A percentile compares a stretch with the other conserved stretches of the same genome.
Conservation (phyloP, 2,888 invertebrate species). For the Zonitis immaculata region DNA sequence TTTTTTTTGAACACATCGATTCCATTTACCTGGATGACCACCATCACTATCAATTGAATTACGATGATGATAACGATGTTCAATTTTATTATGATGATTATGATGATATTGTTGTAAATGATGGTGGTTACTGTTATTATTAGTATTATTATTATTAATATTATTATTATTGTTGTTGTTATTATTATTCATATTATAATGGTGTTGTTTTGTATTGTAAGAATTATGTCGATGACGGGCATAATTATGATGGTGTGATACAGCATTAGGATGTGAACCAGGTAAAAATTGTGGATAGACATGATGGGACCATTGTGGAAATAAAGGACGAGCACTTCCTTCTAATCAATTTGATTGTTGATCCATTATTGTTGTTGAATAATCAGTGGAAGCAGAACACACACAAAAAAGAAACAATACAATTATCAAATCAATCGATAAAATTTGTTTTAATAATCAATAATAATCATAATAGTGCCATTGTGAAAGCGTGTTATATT, state of each 20-base stretch:
- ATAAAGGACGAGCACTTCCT: constrained; percentile 72
- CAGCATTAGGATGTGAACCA: constrained; percentile 76
- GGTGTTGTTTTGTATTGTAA: constrained; percentile 54
- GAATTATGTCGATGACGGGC: constrained; percentile 47
- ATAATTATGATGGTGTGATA: constrained; percentile 52
- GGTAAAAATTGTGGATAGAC: constrained; percentile 92
- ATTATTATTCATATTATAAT: constrained; percentile 58
- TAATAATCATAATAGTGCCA: constrained; percentile 7
- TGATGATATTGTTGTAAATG: constrained; percentile 59
- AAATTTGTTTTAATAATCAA: not conserved
- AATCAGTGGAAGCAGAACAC: constrained; percentile 4
- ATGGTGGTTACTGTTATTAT: constrained; percentile 32
- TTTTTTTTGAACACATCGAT: not conserved
- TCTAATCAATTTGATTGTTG: constrained; percentile 36
- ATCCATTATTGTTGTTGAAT: not conserved
- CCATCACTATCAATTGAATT: constrained; percentile 50
- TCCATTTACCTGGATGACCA: not conserved
- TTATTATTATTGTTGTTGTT: not conserved
- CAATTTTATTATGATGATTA: constrained; percentile 34
- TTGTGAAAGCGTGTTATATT: constrained; percentile 22
- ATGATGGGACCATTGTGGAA: constrained; percentile 93
- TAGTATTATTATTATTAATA: not conserved
- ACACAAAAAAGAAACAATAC: constrained; percentile 15
- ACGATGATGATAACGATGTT: constrained; percentile 60
- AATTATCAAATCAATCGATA: constrained; percentile 17